These are phyloP conservation scores for Physocephala rufipes DNA, from an alignment of 2,888 invertebrate species.

Conservation along the genomic window DNA sequence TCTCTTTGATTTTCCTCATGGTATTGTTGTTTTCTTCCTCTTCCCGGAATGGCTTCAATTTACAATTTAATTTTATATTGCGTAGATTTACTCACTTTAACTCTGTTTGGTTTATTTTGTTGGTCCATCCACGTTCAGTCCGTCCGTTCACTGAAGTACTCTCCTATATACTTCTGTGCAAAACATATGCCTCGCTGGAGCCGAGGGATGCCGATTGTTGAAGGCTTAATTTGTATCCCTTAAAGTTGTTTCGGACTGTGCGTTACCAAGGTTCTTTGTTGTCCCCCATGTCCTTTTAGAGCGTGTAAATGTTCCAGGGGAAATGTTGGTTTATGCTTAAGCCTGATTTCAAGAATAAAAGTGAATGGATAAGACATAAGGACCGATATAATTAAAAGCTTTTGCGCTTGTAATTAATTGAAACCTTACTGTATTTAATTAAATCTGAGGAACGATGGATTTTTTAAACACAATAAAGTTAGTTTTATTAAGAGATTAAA, in stretches of 20 bases:
- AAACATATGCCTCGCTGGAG: background rate
- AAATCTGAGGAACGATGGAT: no score
- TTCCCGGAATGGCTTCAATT: background rate
- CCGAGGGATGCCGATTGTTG: background rate
- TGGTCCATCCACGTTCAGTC: no score
- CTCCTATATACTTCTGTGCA: no score
- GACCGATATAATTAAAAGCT: no score
- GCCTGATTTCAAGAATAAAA: background rate
- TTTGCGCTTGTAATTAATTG: no score
- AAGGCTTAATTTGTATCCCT: constrained; percentile 10
- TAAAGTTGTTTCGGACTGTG: background rate
- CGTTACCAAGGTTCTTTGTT: no score
- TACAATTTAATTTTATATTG: constrained; percentile 14
- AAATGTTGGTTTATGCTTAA: background rate
- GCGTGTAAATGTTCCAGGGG: background rate
- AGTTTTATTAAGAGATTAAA: no score
- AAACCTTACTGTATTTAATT: no score
- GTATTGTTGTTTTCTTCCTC: background rate
- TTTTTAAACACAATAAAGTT: no score
- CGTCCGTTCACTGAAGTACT: no score
- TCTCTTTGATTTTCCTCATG: background rate
- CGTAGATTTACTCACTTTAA: constrained; percentile 3
- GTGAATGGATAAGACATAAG: no score
- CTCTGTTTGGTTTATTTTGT: background rate
- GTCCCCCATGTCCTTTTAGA: no score